These are phyloP conservation scores for Ceyx cyanopectus DNA, from an alignment of 2,113 vertebrate genomes.

Conservation along the genomic window DNA sequence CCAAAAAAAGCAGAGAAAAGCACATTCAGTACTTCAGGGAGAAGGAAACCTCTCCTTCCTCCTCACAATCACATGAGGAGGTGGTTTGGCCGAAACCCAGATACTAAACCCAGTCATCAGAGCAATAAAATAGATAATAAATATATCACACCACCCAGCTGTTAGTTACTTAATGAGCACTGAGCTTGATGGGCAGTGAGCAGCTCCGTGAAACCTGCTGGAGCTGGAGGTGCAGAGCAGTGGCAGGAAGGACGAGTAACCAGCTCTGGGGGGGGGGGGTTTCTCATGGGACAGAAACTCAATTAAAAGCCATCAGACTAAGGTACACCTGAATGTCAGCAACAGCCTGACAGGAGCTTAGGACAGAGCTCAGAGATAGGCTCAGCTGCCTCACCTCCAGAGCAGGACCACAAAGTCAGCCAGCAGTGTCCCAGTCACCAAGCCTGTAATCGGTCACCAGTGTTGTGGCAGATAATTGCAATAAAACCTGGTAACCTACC, in stretches of 20 bases:
- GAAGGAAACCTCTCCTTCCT: background rate
- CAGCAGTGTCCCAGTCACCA: background rate
- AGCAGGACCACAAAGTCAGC: background rate
- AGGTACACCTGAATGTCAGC: background rate
- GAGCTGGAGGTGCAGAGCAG: background rate
- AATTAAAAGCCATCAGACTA: background rate
- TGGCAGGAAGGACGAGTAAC: background rate
- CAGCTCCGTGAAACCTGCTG: background rate
- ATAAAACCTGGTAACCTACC: background rate
- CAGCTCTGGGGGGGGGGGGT: background rate
- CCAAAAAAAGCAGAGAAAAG: background rate
- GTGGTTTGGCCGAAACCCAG: background rate
- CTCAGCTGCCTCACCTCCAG: background rate
- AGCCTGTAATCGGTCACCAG: background rate
- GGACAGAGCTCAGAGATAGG: background rate
- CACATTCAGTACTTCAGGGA: background rate
- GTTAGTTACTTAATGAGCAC: background rate
- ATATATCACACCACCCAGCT: background rate
- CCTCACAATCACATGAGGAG: background rate
- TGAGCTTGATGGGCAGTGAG: background rate
- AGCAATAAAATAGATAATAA: background rate
- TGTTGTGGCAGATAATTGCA: background rate
- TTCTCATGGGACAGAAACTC: background rate
- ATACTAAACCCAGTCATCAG: background rate
- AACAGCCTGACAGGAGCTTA: background rate